A percentile compares a stretch with the other conserved stretches of the same genome.
phyloP scores from a whole-genome alignment of 2,113 vertebrate genomes.

The Plecturocebus donacophilus region DNA sequence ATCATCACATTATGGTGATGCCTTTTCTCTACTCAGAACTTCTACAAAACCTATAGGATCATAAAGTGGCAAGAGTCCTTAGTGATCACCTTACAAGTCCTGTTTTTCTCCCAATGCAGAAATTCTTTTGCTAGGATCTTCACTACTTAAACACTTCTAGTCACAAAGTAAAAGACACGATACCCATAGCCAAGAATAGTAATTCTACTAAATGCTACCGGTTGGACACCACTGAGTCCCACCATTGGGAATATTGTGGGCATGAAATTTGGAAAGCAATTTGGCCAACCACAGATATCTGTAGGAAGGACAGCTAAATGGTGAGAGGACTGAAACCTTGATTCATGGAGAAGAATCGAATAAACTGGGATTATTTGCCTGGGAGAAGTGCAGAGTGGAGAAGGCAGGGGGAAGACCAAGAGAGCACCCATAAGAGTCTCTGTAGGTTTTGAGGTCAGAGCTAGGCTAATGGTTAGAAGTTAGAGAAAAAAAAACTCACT shows the following conservation, averaged over 20 bases:
- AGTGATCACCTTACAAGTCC: background rate
- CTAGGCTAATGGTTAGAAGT: background rate
- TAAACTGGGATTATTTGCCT: background rate
- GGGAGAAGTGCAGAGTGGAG: too few relatives aligned
- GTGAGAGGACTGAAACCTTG: background rate
- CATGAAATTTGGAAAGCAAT: background rate
- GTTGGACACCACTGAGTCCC: background rate
- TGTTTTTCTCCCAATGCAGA: background rate
- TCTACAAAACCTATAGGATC: background rate
- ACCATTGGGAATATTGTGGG: background rate
- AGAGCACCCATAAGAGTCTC: background rate
- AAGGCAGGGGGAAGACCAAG: background rate
- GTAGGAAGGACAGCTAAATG: background rate
- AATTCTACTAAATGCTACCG: background rate
- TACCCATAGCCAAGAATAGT: background rate
- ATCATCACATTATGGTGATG: background rate
- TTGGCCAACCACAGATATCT: background rate
- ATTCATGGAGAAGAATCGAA: background rate
- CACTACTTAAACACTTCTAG: background rate
- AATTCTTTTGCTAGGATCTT: background rate
- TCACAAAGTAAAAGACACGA: background rate
- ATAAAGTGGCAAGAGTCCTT: background rate
- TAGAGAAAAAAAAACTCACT: constrained; percentile 8
- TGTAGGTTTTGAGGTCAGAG: background rate
- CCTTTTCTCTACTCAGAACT: background rate